phyloP scores from a whole-genome alignment of 1,140 invertebrate species.

The Drosophila asahinai region DNA sequence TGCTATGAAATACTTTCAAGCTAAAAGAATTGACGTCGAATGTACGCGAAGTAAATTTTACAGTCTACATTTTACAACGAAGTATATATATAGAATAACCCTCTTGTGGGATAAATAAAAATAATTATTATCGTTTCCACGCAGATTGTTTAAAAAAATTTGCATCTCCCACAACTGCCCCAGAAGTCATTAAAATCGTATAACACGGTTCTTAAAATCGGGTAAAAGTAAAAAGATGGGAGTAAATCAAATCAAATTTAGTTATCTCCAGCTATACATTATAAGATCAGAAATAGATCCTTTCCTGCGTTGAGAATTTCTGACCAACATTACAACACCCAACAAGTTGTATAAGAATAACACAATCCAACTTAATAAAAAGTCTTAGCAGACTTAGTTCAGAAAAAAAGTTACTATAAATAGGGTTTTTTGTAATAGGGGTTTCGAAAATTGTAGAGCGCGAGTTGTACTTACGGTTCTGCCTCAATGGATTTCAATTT shows the following conservation, averaged over 20 bases:
- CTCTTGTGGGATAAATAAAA: too few relatives aligned
- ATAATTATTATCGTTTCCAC: too few relatives aligned
- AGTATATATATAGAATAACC: not conserved
- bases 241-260: too few relatives aligned
- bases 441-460: not conserved
- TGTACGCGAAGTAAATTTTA: not conserved
- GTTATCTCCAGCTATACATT: not conserved
- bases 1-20: not conserved
- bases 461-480: constrained; percentile 95
- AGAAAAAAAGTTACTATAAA: too few relatives aligned
- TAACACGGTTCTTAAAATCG: too few relatives aligned
- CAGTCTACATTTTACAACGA: not conserved
- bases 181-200: too few relatives aligned
- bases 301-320: not conserved
- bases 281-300: not conserved
- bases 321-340: too few relatives aligned
- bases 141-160: too few relatives aligned
- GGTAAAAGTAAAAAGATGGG: too few relatives aligned
- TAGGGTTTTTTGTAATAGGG: too few relatives aligned
- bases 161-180: too few relatives aligned
- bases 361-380: not conserved
- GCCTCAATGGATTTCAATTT: constrained; percentile 99
- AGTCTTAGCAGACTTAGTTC: not conserved
- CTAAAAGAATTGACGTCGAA: not conserved
- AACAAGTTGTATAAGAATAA: not conserved